phyloP scores from a whole-genome alignment of 2,113 vertebrate genomes.

The Lutjanus erythropterus region DNA sequence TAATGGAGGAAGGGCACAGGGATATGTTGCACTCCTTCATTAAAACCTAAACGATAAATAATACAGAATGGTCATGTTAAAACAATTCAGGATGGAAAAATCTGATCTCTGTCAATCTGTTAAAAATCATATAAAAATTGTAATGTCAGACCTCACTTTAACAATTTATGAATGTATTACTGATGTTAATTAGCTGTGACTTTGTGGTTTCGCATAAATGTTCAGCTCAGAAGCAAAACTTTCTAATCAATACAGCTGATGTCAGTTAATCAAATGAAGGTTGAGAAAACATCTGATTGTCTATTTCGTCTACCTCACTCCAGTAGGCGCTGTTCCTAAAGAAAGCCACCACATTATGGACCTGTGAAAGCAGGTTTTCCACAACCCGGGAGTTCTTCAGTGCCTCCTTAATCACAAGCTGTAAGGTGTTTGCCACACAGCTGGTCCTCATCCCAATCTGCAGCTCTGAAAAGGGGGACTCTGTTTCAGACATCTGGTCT shows the following conservation, averaged over 20 bases:
- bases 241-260: background rate
- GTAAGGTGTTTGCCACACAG: slow-evolving; percentile 75
- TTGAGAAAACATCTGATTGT: background rate
- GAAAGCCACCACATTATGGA: slow-evolving; percentile 82
- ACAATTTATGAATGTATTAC: background rate
- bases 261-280: background rate
- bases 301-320: slow-evolving; percentile 74
- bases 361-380: slow-evolving; percentile 81
- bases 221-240: background rate
- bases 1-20: slow-evolving; percentile 70
- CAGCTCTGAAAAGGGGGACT: slow-evolving; percentile 72
- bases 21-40: slow-evolving; percentile 77
- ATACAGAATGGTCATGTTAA: background rate
- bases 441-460: slow-evolving; percentile 70
- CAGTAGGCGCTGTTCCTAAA: slow-evolving; percentile 82
- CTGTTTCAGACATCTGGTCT: slow-evolving; percentile 61
- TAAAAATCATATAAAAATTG: no score
- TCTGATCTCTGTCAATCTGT: background rate
- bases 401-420: slow-evolving; percentile 83
- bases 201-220: background rate
- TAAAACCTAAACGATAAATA: slow-evolving; percentile 67
- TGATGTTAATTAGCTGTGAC: no score
- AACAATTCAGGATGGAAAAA: background rate
- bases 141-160: background rate
- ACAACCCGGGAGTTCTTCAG: slow-evolving; percentile 83